phyloP scores from a whole-genome alignment of 2,888 invertebrate genomes.

The Chymomyza amoena region DNA sequence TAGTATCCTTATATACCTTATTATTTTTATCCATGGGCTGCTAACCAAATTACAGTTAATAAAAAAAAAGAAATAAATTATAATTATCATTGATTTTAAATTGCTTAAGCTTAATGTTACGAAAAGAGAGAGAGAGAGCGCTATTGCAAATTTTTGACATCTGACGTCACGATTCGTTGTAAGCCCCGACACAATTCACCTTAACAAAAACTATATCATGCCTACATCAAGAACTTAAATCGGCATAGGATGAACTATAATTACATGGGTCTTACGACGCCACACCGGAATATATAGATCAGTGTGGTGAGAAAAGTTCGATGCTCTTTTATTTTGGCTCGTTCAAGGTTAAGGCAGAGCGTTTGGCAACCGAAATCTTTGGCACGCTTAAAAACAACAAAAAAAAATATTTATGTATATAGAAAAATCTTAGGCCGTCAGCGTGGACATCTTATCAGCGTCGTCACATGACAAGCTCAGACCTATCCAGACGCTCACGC shows the following conservation, averaged over 20 bases:
- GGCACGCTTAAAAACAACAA: background rate
- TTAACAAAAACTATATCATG: no score
- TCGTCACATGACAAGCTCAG: conserved; percentile 39
- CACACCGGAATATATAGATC: background rate
- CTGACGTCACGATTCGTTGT: no score
- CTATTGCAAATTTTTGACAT: no score
- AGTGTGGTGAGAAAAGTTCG: background rate
- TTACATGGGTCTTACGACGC: background rate
- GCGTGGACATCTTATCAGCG: conserved; percentile 41
- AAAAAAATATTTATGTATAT: background rate
- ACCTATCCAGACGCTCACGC: conserved; percentile 17
- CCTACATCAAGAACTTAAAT: no score
- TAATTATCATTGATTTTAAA: no score
- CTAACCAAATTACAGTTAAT: conserved; percentile 8
- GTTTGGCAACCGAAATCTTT: conserved; percentile 19
- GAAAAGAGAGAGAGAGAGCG: no score
- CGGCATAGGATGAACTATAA: background rate
- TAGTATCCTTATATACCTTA: conserved; percentile 68
- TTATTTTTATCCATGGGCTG: conserved; percentile 20
- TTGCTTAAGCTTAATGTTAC: no score
- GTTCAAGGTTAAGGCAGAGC: conserved; percentile 32
- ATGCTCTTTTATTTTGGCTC: background rate
- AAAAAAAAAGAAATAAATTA: no score
- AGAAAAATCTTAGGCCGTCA: background rate
- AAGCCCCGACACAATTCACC: no score